Base-by-base conservation (phyloP, 1,140 invertebrate species). In the Telenomus remus region DNA sequence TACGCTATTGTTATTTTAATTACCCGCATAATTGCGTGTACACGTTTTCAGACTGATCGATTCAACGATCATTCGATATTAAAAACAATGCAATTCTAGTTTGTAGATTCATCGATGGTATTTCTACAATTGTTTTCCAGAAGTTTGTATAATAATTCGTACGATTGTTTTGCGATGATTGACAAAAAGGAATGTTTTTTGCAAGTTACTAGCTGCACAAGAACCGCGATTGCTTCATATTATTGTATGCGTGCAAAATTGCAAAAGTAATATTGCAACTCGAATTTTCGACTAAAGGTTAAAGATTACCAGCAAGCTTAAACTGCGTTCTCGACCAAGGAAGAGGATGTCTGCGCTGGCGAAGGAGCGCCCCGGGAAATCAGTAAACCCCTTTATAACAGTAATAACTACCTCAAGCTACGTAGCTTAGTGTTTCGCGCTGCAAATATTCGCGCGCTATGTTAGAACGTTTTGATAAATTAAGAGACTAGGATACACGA, bases 341-440 rank as follows among this genome's bases (percentile, higher is more conserved):
- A 76, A 71, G 68, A 63, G 68, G 66, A 63, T 71, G 66, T 71
- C 57, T 71, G 74, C 61, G 37, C 48, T 63, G 53, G 57, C 59
- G 64, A 77, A 77, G 74, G 59, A 77, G 68, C 68, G 75, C 75
- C 75, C 37, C 75, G 75, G 75, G 75, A 77, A 77, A 77, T 77
- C 68, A 77, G 75, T 72, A 66, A 72, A 72, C 55, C 64, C 66
- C 64, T 76, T 71, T 76, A 76, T 68, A 76, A 71, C 42, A 66
- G 68, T 76, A 76, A 76, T 76, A 63, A 76, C 63, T 66, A 72
- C 63, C 74, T 68, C 56, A 61, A 72, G 74, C 63, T 63, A 71
- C 66, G 43, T 48, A 71, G 57, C 51, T 68, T 56, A 72, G 57
- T 12, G 63, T 71, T 76, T 63, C 74, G 50, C 57, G 46, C 63